Evolutionary conservation across 37 sponge, comb jelly and placozoan species (phyloP), one percentile per base, ranked within the genome.

Genomic region (Mnemiopsis leidyi): DNA sequence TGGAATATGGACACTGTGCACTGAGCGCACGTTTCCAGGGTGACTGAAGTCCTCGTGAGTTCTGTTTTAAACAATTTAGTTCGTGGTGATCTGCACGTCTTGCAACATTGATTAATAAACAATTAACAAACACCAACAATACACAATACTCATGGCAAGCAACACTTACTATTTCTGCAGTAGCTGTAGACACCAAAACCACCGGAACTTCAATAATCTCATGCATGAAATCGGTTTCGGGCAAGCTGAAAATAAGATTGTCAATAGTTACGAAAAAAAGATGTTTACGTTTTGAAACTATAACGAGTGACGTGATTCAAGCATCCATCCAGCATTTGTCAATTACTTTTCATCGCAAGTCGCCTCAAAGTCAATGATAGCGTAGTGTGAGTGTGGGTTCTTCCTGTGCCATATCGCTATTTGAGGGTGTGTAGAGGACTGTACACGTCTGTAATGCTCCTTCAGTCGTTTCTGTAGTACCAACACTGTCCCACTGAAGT

Each of bases 281-380:
- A n/a, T n/a, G n/a, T n/a, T n/a, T n/a, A n/a, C n/a, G n/a, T n/a
- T n/a, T n/a, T n/a, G n/a, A n/a, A n/a, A n/a, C n/a, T n/a, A n/a
- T n/a, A n/a, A n/a, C n/a, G n/a, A n/a, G n/a, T n/a, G n/a, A n/a
- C n/a, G n/a, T n/a, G n/a, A n/a, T n/a, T n/a, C n/a, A n/a, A n/a
- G n/a, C n/a, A n/a, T n/a, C n/a, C n/a, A n/a, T n/a, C n/a, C n/a
- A n/a, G n/a, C n/a, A n/a, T n/a, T n/a, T n/a, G n/a, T n/a, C n/a
- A n/a, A n/a, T 0, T 76, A 88, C 29, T 92, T 25, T 18, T 95
- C 85, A 83, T 96, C 94, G 71, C 93, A 93, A 37, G 95, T 94
- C 0, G 94, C 97, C 71, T 96, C 97, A 94, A 96, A 96, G 82
- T 96, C 97, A 33, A 96, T 61, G 16, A 96, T 94, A 16, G 95